A percentile compares a stretch with the other conserved stretches of the same genome.
phyloP scores from a whole-genome alignment of 92 coral and sea anemone genomes.

The Zoanthus sansibaricus region DNA sequence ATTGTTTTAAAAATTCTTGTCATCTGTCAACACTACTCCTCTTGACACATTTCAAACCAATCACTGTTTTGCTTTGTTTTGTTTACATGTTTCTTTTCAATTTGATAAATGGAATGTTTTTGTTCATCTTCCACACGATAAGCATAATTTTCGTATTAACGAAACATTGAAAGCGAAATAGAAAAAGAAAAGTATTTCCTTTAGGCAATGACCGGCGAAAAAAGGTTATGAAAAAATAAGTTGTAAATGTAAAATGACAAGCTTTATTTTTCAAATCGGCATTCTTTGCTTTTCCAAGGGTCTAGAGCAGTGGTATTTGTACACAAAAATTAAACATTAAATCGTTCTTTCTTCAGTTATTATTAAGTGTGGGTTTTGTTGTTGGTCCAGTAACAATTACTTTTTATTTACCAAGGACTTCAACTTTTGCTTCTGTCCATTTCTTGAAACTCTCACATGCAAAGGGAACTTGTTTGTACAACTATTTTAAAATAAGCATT shows the following conservation, averaged over 20 bases:
- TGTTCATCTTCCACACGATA: conserved; percentile 20
- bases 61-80: conserved; percentile 58
- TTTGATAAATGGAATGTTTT: conserved; percentile 32
- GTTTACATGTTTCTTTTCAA: conserved; percentile 70
- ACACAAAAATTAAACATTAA: not conserved
- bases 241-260: too few species aligned
- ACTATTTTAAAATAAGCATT: not conserved
- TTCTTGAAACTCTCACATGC: not conserved
- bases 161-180: not conserved
- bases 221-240: not conserved
- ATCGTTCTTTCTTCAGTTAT: not conserved
- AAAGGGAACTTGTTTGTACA: not conserved
- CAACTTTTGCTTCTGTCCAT: not conserved
- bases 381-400: not conserved
- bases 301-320: not conserved
- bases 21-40: conserved; percentile 77
- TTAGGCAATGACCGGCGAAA: not conserved
- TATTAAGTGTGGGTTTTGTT: not conserved
- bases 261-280: too few species aligned
- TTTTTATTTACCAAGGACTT: not conserved
- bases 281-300: not conserved
- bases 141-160: not conserved
- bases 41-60: conserved; percentile 88
- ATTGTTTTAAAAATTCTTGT: conserved; percentile 53
- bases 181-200: not conserved